Base-by-base conservation (phyloP, 2,888 invertebrate genomes). In the Flexamia atlantica region DNA sequence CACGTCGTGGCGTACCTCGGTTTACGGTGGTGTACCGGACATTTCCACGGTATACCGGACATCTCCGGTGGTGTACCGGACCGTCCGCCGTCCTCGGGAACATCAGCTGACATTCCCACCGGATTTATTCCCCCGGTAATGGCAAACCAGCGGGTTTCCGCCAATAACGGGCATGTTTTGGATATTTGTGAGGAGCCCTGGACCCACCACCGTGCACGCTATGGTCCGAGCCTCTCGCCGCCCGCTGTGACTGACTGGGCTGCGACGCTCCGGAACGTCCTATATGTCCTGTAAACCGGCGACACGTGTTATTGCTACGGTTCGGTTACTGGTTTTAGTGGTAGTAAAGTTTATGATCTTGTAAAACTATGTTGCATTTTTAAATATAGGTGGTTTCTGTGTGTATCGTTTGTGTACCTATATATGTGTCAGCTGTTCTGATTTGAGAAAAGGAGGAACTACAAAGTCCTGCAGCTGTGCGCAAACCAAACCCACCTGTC, bases 131-230 rank as follows among this genome's bases (percentile, higher is more conserved):
- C 10, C 46, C 74, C 12, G 74, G 17, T 76, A 76, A 76, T 76
- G 74, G 74, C 28, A 25, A 46, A 17, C 12, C 74, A 46, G 74
- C 74, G 74, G 74, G 74, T 9, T 20, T 50, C 46, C 25, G 74
- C 50, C 46, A 28, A 76, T 76, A 76, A 76, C 46, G 23, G 28
- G 74, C 50, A 76, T 76, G 40, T 76, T 76, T 76, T 28, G 74
- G 46, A 76, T 76, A 46, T 76, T 76, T 76, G 74, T 40, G 46
- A 50, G 25, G 46, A 20, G 17, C 28, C 5, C 9, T 28, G 20
- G 46, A 76, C 64, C 64, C 14, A 64, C 64, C 64, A 64, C 64
- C 64, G 64, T 28, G 57, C 28, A 28, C 28, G 64, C 64, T 28
- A 64, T 28, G 14, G 5, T 28, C 25, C 64, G 28, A 30, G 64